These are phyloP conservation scores for Marasmarcha lunaedactyla DNA, from an alignment of 2,888 invertebrate genomes.

Conservation along the genomic window DNA sequence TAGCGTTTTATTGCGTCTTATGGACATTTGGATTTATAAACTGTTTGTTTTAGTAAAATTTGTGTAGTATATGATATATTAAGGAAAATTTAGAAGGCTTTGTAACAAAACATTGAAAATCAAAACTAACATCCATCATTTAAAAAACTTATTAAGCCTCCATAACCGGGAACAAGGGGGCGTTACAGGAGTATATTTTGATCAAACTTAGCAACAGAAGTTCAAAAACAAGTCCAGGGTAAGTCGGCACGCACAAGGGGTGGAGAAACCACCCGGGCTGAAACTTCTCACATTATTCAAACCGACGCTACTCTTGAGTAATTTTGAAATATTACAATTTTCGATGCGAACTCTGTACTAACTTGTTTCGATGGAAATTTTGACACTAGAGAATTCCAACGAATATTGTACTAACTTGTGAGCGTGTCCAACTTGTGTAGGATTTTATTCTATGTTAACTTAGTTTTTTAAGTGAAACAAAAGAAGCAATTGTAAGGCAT, in stretches of 20 bases:
- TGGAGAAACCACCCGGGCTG: conserved; percentile 34
- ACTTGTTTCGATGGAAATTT: conserved; percentile 25
- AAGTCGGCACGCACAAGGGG: conserved; percentile 45
- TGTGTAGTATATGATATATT: no score
- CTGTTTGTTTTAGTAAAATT: no score
- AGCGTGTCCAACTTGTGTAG: no score
- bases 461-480: not conserved
- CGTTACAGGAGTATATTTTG: conserved; percentile 53
- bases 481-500: no score
- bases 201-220: conserved; percentile 60
- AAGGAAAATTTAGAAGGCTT: no score
- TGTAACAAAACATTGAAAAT: no score
- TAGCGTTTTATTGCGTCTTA: no score
- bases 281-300: conserved; percentile 68
- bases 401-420: no score
- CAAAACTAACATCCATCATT: not conserved
- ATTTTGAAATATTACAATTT: conserved; percentile 72
- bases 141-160: conserved; percentile 6
- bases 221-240: conserved; percentile 55
- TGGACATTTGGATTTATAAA: no score
- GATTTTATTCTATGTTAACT: no score
- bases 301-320: conserved; percentile 69
- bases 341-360: conserved; percentile 48
- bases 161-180: conserved; percentile 20
- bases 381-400: no score